A percentile compares a stretch with the other conserved stretches of the same genome.
Evolutionary conservation across 1,140 invertebrate genomes (phyloP).

Genomic region (Zophobas atratus): DNA sequence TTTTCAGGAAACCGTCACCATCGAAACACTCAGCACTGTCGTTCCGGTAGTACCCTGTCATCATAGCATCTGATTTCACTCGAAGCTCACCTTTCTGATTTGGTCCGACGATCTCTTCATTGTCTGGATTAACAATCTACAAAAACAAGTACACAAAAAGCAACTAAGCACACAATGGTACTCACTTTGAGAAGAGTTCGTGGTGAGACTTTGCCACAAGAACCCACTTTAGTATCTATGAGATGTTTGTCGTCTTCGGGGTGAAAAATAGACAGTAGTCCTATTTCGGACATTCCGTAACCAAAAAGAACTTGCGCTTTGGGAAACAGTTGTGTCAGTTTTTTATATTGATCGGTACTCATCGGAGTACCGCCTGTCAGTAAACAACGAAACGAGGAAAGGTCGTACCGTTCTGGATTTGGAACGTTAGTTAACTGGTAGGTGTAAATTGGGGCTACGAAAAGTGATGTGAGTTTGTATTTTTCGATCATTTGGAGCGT

Average conservation of each 20-base stretch:
- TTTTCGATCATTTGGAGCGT: conserved; percentile 10
- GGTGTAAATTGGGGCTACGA: conserved; percentile 15
- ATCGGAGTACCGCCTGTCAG: conserved; percentile 10
- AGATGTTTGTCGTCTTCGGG: conserved; percentile 6
- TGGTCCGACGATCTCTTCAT: conserved; percentile 49
- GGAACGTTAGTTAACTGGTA: conserved; percentile 9
- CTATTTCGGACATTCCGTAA: conserved; percentile 36
- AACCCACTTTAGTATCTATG: background rate
- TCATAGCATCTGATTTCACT: conserved; percentile 35
- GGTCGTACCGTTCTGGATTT: background rate
- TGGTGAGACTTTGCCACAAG: conserved; percentile 19
- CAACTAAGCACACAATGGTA: background rate
- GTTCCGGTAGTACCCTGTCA: conserved; percentile 47
- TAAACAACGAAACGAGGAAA: background rate
- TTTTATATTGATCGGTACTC: background rate
- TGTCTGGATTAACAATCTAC: conserved; percentile 54
- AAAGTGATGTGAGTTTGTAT: conserved; percentile 12
- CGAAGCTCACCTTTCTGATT: conserved; percentile 56
- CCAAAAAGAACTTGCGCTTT: conserved; percentile 1
- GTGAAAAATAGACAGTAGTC: background rate
- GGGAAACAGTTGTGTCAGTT: conserved; percentile 5
- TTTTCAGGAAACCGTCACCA: conserved; percentile 80
- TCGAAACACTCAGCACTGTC: conserved; percentile 69
- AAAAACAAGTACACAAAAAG: background rate
- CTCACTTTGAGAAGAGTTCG: conserved; percentile 13